Evolutionary conservation across 2,797 vertebrate species (phyloP).

Genomic region (Gastrophryne carolinensis): DNA sequence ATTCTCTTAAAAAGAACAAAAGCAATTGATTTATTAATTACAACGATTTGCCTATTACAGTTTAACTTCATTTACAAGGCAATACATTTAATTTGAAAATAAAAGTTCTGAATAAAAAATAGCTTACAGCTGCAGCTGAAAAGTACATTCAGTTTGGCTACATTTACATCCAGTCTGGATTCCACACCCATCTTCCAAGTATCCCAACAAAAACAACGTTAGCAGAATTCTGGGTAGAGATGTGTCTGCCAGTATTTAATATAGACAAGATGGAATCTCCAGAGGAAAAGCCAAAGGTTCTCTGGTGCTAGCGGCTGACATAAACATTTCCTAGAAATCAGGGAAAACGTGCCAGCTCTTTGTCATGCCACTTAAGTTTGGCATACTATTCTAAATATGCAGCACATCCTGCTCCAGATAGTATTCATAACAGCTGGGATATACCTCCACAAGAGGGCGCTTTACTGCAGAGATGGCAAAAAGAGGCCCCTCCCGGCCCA

Average conservation of each 20-base stretch:
- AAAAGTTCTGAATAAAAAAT: background rate
- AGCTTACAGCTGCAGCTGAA: background rate
- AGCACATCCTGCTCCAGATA: no score
- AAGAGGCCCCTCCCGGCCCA: no score
- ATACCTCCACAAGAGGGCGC: no score
- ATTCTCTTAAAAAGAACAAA: no score
- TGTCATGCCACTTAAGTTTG: no score
- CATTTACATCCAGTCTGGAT: background rate
- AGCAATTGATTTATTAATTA: no score
- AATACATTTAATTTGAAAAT: background rate
- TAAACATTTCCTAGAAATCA: constrained; percentile 44
- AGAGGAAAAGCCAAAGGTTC: constrained; percentile 16
- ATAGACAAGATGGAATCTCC: constrained; percentile 11
- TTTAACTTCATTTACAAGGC: background rate
- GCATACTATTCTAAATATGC: no score
- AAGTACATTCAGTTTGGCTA: background rate
- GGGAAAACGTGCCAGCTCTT: constrained; percentile 26
- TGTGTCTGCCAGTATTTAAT: constrained; percentile 19
- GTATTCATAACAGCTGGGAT: no score
- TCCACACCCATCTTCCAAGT: background rate
- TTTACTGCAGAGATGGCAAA: no score
- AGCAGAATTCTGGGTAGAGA: background rate
- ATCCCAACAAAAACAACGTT: background rate
- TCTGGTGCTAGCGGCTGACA: background rate
- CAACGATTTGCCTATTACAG: no score